Evolutionary conservation across 2,888 invertebrate genomes (phyloP).

Genomic region (Acholoe squamosa): DNA sequence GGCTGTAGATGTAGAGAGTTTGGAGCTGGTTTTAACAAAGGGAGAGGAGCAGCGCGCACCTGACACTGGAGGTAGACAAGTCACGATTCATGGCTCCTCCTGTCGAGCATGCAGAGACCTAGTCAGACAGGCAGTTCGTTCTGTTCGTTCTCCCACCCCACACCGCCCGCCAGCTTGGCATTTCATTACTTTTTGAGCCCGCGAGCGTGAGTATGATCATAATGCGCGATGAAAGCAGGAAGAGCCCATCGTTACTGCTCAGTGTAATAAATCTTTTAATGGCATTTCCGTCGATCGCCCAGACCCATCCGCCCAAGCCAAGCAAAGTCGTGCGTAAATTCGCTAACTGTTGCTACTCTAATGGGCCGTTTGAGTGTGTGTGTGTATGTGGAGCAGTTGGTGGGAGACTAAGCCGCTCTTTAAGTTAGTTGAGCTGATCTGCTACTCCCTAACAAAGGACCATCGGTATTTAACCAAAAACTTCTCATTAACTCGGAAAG

Average conservation of each 20-base stretch:
- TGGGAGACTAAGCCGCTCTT: neutral
- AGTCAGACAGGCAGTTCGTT: too few species aligned
- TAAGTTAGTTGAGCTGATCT: neutral
- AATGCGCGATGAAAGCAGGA: slow-evolving; percentile 27
- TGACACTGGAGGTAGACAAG: too few species aligned
- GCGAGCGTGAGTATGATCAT: slow-evolving; percentile 33
- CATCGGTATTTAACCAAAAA: slow-evolving; percentile 12
- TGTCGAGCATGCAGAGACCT: too few species aligned
- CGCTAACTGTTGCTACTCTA: slow-evolving; percentile 10
- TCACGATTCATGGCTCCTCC: too few species aligned
- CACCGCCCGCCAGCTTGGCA: neutral
- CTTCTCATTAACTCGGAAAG: too few species aligned
- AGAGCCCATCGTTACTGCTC: slow-evolving; percentile 11
- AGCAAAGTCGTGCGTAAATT: slow-evolving; percentile 37
- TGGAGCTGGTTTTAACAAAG: too few species aligned
- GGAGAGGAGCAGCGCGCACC: too few species aligned
- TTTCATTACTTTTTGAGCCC: slow-evolving; percentile 41
- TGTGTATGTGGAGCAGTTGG: neutral
- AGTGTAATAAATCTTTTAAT: slow-evolving; percentile 41
- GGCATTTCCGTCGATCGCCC: slow-evolving; percentile 37
- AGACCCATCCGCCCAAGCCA: neutral
- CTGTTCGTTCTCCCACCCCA: neutral
- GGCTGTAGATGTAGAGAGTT: too few species aligned
- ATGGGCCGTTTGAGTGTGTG: neutral
- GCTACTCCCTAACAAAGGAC: neutral